Base-by-base conservation (phyloP, 2,113 vertebrate species). In the Campylomormyrus numenius region DNA sequence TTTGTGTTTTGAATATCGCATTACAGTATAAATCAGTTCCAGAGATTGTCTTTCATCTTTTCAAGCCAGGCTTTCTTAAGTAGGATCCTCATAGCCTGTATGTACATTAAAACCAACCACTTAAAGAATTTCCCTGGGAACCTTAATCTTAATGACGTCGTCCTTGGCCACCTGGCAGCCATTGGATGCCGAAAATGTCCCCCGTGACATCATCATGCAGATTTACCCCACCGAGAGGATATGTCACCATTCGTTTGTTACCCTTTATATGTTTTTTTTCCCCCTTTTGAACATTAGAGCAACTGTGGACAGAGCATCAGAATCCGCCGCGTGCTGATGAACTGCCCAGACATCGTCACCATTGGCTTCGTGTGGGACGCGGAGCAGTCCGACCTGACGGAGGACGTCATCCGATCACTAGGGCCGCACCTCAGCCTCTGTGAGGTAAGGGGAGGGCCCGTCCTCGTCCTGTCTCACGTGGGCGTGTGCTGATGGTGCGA, bases 321-420 rank as follows among this genome's bases (percentile, higher is more conserved):
- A 96, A 98, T 99, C 42, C 97, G 97, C 3, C 97, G 97, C 19
- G 98, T 99, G 90, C 96, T 99, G 88, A 98, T 99, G 98, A 99
- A 99, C 93, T 98, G 97, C 89, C 98, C 98, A 0, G 98, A 99
- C 95, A 98, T 99, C 27, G 98, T 99, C 62, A 99, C 98, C 2
- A 98, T 99, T 0, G 98, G 98, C 86, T 96, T 99, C 66, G 98
- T 99, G 19, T 99, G 98, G 98, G 98, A 99, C 86, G 97, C 98
- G 0, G 98, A 99, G 88, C 97, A 99, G 93, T 99, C 98, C 1
- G 98, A 99, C 91, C 96, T 99, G 74, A 99, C 97, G 0, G 97
- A 98, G 91, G 98, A 99, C 77, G 97, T 99, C 89, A 96, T 99
- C 92, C 94, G 97, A 85, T 97, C 96, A 53, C 94, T 99, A 53